Evolutionary conservation across 2,888 invertebrate genomes (phyloP).

Genomic region (Globia sparganii): DNA sequence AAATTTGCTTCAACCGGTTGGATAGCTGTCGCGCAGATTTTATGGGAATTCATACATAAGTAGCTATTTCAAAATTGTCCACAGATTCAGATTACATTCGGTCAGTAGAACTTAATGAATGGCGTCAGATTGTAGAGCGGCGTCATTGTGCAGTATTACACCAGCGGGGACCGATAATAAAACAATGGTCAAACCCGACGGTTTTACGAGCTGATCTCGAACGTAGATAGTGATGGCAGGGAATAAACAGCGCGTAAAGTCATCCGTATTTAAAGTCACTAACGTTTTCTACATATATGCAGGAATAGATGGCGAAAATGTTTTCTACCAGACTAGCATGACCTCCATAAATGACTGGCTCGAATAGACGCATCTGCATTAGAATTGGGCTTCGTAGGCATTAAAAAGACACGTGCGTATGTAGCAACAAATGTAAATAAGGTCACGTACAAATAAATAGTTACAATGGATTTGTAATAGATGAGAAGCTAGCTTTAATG

Average conservation of each 20-base stretch:
- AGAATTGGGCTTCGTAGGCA: conserved; percentile 49
- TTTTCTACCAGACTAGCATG: conserved; percentile 25
- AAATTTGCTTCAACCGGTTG: conserved; percentile 38
- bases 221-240: conserved; percentile 76
- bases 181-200: conserved; percentile 80
- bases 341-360: conserved; percentile 33
- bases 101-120: conserved; percentile 76
- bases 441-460: conserved; percentile 69
- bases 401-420: conserved; percentile 69
- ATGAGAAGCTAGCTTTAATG: conserved; percentile 31
- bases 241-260: conserved; percentile 83
- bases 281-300: conserved; percentile 45
- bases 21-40: conserved; percentile 25
- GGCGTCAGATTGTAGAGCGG: conserved; percentile 77
- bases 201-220: conserved; percentile 82
- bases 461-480: conserved; percentile 54
- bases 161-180: conserved; percentile 78
- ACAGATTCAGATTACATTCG: conserved; percentile 67
- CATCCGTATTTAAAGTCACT: conserved; percentile 72
- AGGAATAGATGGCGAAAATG: conserved; percentile 34
- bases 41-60: conserved; percentile 20
- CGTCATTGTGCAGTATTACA: conserved; percentile 79
- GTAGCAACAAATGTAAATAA: conserved; percentile 62
- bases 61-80: conserved; percentile 39
- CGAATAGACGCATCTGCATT: conserved; percentile 43